Evolutionary conservation across 2,888 invertebrate genomes (phyloP), one percentile per base, ranked within the genome.

Genomic region (Drosophila buzzatii): DNA sequence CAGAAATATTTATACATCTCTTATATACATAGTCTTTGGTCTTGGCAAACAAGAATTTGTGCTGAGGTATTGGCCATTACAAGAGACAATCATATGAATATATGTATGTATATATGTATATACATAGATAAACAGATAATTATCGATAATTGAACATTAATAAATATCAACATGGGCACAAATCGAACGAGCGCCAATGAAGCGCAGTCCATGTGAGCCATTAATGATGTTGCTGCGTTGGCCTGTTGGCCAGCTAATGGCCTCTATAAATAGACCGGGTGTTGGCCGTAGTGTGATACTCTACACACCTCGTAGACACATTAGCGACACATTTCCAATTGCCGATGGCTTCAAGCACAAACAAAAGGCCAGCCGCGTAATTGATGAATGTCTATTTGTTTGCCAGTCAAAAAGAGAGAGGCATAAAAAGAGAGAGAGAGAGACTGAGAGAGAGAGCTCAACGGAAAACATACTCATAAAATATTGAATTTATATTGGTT

Each of bases 401-500:
- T 60, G 27, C 47, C n/a, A 55, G 27, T 5, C 9, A 27, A 16
- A 35, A 16, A 20, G 5, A 33, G 41, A 45, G 41, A 16, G n/a
- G 27, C 31, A 44, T 23, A 49, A 61, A 67, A 31, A n/a, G 39
- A 42, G 47, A 18, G 42, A 41, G 33, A 20, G 47, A 4, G 18
- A 31, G 42, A 12, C 66, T 18, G 45, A 14, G 56, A 14, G 37
- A 3, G 20, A 8, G 8, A 60, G 16, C 35, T 60, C 37, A 64
- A 61, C 60, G 67, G 61, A 60, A 70, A 59, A 60, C 65, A 67
- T 57, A 69, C 63, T 64, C 82, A 73, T 82, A 85, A 84, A 83
- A 75, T 83, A 76, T 81, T 73, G 75, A 85, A 77, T 81, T 83
- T 85, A 85, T 84, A 77, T 81, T 73, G 68, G 82, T 76, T 79